Conservation (phyloP, 2,888 invertebrate genomes). For the Sepioteuthis lessoniana region DNA sequence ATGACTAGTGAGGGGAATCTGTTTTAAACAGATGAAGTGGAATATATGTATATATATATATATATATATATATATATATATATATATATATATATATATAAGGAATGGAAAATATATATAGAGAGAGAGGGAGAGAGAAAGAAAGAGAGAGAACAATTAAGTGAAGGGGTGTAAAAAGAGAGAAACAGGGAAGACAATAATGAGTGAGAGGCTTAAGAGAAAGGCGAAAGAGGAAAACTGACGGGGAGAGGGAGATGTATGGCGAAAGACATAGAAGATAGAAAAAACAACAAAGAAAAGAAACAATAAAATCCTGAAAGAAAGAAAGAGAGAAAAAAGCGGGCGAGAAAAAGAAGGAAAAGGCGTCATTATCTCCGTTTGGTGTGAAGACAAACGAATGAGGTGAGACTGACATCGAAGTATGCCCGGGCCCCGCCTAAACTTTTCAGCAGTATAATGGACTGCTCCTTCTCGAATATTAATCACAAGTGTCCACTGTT, state of each 20-base stretch:
- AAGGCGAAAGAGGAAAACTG: neutral
- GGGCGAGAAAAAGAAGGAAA: neutral
- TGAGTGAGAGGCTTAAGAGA: rapidly evolving
- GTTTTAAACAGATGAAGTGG: no score
- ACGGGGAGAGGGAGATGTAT: neutral
- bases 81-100: no score
- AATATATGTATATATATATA: no score
- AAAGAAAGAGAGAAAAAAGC: neutral
- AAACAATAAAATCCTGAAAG: neutral
- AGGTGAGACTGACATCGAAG: neutral
- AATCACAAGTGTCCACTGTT: neutral
- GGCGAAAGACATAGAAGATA: neutral
- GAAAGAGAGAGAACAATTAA: neutral
- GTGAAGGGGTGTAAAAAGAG: neutral
- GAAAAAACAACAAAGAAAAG: neutral
- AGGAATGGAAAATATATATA: no score
- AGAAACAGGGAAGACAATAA: neutral
- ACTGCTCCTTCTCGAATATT: neutral
- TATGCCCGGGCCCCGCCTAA: neutral
- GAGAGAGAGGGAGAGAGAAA: neutral
- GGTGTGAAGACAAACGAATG: constrained; percentile 21
- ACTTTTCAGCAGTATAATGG: neutral
- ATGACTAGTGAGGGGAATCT: no score
- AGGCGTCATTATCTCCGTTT: neutral
- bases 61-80: no score